phyloP scores from a whole-genome alignment of 2,797 vertebrate genomes.

The Argentina silus region DNA sequence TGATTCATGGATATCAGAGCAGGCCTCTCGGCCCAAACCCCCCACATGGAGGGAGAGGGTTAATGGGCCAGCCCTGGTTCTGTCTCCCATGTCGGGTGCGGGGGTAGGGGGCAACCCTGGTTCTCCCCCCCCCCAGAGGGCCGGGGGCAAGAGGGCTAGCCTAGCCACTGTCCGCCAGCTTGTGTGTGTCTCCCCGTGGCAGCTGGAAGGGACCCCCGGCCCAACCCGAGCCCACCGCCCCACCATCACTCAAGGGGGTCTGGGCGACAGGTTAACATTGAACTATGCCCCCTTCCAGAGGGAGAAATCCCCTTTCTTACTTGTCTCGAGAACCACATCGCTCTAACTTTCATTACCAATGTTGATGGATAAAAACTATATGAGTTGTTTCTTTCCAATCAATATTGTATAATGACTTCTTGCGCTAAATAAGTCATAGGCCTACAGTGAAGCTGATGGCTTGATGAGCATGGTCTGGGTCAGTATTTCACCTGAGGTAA shows the following conservation, averaged over 20 bases:
- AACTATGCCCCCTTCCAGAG: constrained; percentile 62
- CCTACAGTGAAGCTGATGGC: no score
- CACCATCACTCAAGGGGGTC: constrained; percentile 59
- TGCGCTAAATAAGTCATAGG: no score
- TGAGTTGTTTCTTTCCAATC: no score
- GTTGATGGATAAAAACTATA: constrained; percentile 13
- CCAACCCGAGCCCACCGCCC: constrained; percentile 62
- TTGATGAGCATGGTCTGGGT: no score
- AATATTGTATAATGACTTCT: not conserved
- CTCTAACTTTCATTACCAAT: constrained; percentile 4
- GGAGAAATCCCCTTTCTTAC: constrained; percentile 31
- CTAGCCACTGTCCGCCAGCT: constrained; percentile 72
- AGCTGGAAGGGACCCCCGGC: constrained; percentile 74
- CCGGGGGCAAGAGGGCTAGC: constrained; percentile 45
- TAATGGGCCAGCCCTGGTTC: constrained; percentile 50
- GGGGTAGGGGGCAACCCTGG: constrained; percentile 58
- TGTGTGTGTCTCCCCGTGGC: constrained; percentile 79
- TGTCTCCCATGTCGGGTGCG: constrained; percentile 50
- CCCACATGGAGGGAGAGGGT: constrained; percentile 62
- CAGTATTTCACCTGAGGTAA: not conserved
- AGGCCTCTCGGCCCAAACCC: constrained; percentile 37
- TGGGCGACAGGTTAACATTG: constrained; percentile 78
- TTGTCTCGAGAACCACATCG: constrained; percentile 11
- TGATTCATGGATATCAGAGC: constrained; percentile 60
- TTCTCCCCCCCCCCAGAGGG: constrained; percentile 54